Base-by-base conservation (phyloP, 2,888 invertebrate genomes). In the Coelinius sp. region DNA sequence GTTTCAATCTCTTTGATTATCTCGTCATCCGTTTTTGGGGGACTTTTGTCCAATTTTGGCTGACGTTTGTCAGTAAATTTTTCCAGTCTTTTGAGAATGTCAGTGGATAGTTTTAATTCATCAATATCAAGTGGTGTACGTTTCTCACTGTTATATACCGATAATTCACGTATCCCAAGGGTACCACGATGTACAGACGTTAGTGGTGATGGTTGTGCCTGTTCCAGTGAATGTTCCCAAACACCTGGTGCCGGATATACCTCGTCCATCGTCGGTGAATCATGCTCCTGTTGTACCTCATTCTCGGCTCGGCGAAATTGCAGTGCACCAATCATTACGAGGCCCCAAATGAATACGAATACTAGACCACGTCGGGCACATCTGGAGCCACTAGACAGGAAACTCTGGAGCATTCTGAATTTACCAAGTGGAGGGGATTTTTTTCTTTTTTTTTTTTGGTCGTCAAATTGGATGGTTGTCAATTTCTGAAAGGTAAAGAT, bases 1-100 rank as follows among this genome's bases (percentile, higher is more conserved):
- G 92, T 91, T 86, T 95, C 94, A 70, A 95, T 93, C 84, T 95
- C 94, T 71, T 92, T 92, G 66, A 94, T 92, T 77, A 94, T 89
- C 85, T 93, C 92, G 70, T 93, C 94, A 85, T 96, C 96, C 66
- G 91, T 90, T 53, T 90, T 87, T n/a, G 89, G 89, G 0, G 91
- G 91, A 49, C 91, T 90, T 75, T 90, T 90, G 84, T 92, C 92
- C 27, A 92, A 88, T 72, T 89, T 88, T 0, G 92, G 92, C 78
- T 92, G 91, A 75, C 90, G 84, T 25, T 91, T 89, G 10, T 22
- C 41, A 2, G 41, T 3, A 0, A 31, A 63, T 35, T 70, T 65
- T 25, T 53, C 41, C 38, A 64, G 44, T 49, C 68, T 46, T 46
- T 68, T 10, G 10, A 17, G 12, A 44, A 12, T 38, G 4, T 14